Percentiles rank a stretch among this genome's conserved stretches.
Conservation (phyloP, 2,113 vertebrate species). For the Urocynchramus pylzowi region DNA sequence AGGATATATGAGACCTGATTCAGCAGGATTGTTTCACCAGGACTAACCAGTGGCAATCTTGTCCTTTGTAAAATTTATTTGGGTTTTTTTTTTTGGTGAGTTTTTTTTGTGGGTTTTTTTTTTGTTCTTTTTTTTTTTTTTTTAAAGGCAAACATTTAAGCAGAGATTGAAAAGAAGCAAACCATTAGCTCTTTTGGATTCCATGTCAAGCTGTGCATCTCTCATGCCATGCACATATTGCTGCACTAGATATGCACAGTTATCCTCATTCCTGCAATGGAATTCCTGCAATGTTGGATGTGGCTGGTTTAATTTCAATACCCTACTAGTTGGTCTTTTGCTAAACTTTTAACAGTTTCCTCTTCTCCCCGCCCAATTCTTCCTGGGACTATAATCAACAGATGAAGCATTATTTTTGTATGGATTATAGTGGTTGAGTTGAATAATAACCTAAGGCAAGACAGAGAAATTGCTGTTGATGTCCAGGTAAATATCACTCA, state of each 20-base stretch:
- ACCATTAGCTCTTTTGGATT: neutral
- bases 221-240: neutral
- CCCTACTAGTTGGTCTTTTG: neutral
- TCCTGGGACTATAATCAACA: neutral
- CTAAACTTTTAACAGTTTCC: neutral
- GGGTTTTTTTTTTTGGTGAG: neutral
- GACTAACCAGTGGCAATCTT: neutral
- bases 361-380: neutral
- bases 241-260: neutral
- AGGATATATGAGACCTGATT: fast-evolving
- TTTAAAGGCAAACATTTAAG: neutral
- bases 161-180: neutral
- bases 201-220: neutral
- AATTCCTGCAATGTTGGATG: neutral
- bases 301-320: neutral
- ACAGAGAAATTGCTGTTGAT: neutral
- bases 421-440: neutral
- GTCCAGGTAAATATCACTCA: neutral
- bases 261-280: neutral
- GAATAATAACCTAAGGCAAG: neutral
- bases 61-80: neutral
- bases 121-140: neutral
- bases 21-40: neutral
- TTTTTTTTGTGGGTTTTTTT: neutral
- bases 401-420: neutral